Evolutionary conservation across 1,140 invertebrate species (phyloP).

Genomic region (Drosophila oshimai): DNA sequence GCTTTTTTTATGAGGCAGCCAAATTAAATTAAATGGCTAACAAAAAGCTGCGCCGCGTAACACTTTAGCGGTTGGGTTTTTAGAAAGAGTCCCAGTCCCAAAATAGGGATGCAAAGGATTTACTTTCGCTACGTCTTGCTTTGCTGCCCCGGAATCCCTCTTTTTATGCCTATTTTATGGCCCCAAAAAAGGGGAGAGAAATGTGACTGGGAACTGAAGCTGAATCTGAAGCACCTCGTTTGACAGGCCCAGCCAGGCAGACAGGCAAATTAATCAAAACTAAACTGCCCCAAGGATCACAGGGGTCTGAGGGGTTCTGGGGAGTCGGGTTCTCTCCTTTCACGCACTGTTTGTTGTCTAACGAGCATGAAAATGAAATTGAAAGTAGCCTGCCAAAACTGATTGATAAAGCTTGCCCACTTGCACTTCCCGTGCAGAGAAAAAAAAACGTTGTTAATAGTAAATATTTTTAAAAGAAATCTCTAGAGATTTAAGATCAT

Average conservation of each 20-base stretch:
- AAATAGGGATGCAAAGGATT: slow-evolving; percentile 63
- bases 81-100: not conserved
- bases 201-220: slow-evolving; percentile 6
- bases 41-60: slow-evolving; percentile 32
- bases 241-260: slow-evolving; percentile 50
- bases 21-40: slow-evolving; percentile 74
- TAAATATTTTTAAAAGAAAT: no score
- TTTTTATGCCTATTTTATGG: slow-evolving; percentile 64
- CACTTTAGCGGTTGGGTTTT: not conserved
- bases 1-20: slow-evolving; percentile 56
- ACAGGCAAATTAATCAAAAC: slow-evolving; percentile 78
- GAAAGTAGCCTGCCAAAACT: slow-evolving; percentile 64
- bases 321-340: slow-evolving; percentile 22
- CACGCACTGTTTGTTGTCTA: slow-evolving; percentile 67
- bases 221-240: slow-evolving; percentile 41
- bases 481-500: no score
- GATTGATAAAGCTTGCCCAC: slow-evolving; percentile 58
- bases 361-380: slow-evolving; percentile 79
- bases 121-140: slow-evolving; percentile 24
- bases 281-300: slow-evolving; percentile 70
- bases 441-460: no score
- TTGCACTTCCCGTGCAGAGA: not conserved
- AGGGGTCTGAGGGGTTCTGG: not conserved
- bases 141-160: not conserved
- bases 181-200: not conserved